Conservation (phyloP, 2,113 vertebrate genomes). For the Hystrix brachyura region DNA sequence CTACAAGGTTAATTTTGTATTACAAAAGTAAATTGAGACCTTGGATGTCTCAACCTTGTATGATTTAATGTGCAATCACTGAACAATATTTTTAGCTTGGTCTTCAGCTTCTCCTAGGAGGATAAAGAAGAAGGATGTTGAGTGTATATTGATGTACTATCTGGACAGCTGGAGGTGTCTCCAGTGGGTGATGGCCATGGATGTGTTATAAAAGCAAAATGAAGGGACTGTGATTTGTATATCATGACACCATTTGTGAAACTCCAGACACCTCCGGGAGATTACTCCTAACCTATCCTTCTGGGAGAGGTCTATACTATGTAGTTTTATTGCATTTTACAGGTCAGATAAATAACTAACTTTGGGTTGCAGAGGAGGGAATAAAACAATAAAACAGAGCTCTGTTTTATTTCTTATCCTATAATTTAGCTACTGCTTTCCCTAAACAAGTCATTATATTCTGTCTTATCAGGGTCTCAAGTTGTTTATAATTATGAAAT, state of each 20-base stretch:
- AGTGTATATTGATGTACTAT: not conserved
- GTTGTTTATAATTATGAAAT: conserved; percentile 52
- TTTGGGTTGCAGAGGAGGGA: conserved; percentile 32
- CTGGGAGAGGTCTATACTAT: conserved; percentile 36
- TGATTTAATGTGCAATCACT: conserved; percentile 55
- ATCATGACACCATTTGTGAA: conserved; percentile 54
- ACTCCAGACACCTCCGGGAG: conserved; percentile 60
- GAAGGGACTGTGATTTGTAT: conserved; percentile 51
- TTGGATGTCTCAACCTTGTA: conserved; percentile 25
- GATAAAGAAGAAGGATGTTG: not conserved
- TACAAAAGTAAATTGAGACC: conserved; percentile 64
- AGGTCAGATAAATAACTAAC: conserved; percentile 70
- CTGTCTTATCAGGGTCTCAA: not conserved
- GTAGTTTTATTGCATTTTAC: conserved; percentile 68
- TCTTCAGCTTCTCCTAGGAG: conserved; percentile 50
- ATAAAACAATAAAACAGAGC: conserved; percentile 66
- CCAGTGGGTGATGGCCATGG: conserved; percentile 1
- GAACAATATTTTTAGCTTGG: conserved; percentile 49
- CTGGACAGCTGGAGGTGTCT: not conserved
- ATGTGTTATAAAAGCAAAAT: conserved; percentile 43
- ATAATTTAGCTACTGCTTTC: conserved; percentile 52
- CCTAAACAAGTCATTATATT: conserved; percentile 34
- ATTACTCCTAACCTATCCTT: conserved; percentile 66
- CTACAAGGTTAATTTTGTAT: conserved; percentile 80
- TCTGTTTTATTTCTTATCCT: conserved; percentile 58